Conservation (phyloP, 2,888 invertebrate genomes). For the Acleris literana region DNA sequence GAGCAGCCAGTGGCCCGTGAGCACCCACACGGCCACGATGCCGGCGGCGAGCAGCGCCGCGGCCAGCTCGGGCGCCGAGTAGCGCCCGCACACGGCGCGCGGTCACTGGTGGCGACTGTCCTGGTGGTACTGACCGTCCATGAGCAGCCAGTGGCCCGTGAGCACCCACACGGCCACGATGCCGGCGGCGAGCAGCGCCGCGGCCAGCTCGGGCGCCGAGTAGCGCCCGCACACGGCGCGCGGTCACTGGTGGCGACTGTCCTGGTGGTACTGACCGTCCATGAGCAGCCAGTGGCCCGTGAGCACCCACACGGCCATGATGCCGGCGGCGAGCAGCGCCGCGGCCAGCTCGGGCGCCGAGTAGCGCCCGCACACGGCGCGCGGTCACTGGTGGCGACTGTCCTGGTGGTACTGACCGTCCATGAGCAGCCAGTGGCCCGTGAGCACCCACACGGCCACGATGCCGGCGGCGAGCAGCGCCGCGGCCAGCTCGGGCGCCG, state of each 20-base stretch:
- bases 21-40: slow-evolving; percentile 98
- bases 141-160: slow-evolving; percentile 98
- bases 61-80: slow-evolving; percentile 94
- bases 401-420: slow-evolving; percentile 86
- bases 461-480: slow-evolving; percentile 96
- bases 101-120: too few relatives aligned
- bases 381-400: too few relatives aligned
- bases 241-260: too few relatives aligned
- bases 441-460: slow-evolving; percentile 98
- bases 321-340: slow-evolving; percentile 94
- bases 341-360: slow-evolving; percentile 97
- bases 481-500: slow-evolving; percentile 96
- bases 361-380: slow-evolving; percentile 92
- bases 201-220: slow-evolving; percentile 96
- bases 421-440: slow-evolving; percentile 99
- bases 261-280: slow-evolving; percentile 87
- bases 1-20: slow-evolving; percentile 98
- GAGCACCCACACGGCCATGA: slow-evolving; percentile 98
- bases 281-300: slow-evolving; percentile 99
- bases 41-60: slow-evolving; percentile 95
- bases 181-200: slow-evolving; percentile 94
- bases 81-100: too few relatives aligned
- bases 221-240: too few relatives aligned
- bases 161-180: slow-evolving; percentile 99
- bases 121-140: slow-evolving; percentile 88